phyloP scores from a whole-genome alignment of 1,140 invertebrate genomes.

The Pomphorhynchus laevis region DNA sequence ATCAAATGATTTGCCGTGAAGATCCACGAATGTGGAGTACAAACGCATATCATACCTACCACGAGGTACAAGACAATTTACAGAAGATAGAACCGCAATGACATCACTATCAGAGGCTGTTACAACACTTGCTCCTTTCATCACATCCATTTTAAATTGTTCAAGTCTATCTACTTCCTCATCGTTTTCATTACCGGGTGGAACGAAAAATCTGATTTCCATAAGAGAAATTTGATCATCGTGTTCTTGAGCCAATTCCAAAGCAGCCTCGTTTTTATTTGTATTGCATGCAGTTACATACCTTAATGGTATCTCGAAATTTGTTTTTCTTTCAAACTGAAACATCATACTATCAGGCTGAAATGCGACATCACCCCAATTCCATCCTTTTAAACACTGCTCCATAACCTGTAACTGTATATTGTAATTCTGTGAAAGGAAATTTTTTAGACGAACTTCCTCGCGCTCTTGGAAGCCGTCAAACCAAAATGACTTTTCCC shows the following conservation, averaged over 20 bases:
- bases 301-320: constrained; percentile 73
- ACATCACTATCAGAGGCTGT: constrained; percentile 65
- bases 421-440: constrained; percentile 35
- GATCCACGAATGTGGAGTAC: constrained; percentile 74
- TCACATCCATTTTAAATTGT: constrained; percentile 57
- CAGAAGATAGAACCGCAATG: constrained; percentile 69
- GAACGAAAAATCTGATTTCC: constrained; percentile 91
- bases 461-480: constrained; percentile 64
- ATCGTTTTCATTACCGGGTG: constrained; percentile 34
- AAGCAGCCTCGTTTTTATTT: constrained; percentile 88
- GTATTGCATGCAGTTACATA: constrained; percentile 77
- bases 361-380: constrained; percentile 83
- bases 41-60: constrained; percentile 98
- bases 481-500: constrained; percentile 53
- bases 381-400: constrained; percentile 77
- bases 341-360: constrained; percentile 30
- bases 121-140: constrained; percentile 81
- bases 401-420: constrained; percentile 30
- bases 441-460: constrained; percentile 18
- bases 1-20: constrained; percentile 98
- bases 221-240: constrained; percentile 73
- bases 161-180: constrained; percentile 32
- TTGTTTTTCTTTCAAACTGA: constrained; percentile 43
- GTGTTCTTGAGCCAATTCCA: constrained; percentile 95
- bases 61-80: constrained; percentile 85